A percentile compares a stretch with the other conserved stretches of the same genome.
phyloP scores from a whole-genome alignment of 2,888 invertebrate genomes.

The Hyalella azteca region DNA sequence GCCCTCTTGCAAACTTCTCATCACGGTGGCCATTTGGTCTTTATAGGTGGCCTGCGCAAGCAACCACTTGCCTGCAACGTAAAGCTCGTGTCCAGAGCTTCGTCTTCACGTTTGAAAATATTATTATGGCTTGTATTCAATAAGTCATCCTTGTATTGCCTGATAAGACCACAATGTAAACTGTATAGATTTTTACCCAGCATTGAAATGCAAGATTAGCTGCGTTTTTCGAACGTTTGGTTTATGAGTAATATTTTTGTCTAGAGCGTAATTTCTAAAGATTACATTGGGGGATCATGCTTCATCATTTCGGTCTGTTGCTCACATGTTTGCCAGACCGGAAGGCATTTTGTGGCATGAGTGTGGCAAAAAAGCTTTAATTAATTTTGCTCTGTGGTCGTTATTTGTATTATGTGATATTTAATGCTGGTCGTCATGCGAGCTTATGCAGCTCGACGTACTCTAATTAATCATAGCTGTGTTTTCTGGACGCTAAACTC shows the following conservation, averaged over 20 bases:
- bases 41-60: constrained; percentile 2
- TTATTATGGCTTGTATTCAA: no score
- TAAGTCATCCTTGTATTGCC: no score
- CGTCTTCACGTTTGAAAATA: neutral
- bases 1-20: constrained; percentile 34
- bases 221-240: no score
- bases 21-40: constrained; percentile 25
- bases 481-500: neutral
- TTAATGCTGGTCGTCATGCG: neutral
- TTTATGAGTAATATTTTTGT: no score
- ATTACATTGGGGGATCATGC: no score
- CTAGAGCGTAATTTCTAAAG: no score
- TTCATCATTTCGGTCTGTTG: no score
- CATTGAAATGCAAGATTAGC: no score
- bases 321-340: no score
- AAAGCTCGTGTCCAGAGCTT: neutral
- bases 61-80: neutral
- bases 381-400: constrained; percentile 2
- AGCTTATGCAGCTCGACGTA: neutral
- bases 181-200: no score
- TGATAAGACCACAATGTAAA: no score
- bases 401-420: constrained; percentile 6
- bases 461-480: constrained; percentile 14
- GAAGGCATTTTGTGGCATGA: no score
- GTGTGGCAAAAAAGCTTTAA: neutral